Evolutionary conservation across 2,797 vertebrate genomes (phyloP), one percentile per base, ranked within the genome.

Genomic region (Chrysocyon brachyurus): DNA sequence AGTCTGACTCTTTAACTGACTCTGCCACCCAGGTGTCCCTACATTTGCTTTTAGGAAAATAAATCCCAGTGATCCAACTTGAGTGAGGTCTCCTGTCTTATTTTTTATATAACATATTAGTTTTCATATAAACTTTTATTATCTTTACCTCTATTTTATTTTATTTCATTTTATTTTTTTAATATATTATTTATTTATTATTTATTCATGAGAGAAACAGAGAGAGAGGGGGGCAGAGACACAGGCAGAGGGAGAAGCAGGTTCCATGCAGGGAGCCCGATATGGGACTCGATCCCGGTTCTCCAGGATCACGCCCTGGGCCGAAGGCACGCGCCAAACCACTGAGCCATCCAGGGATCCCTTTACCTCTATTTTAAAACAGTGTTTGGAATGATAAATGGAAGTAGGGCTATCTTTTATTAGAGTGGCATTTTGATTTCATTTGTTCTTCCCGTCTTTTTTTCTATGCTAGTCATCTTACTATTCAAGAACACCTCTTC

Each of bases 11-110:
- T 21, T 33, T 33, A 33, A 68, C 64, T 66, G n/a, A 68, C n/a
- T 68, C n/a, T 33, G 66, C n/a, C 66, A 21, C 66, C 66, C 66
- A 68, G 66, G n/a, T 68, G 17, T 9, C n/a, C n/a, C 66, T 21
- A 31, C 46, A 22, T 84, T 97, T 70, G 26, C 12, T 93, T 87
- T 87, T 52, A 84, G 49, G 22, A 78, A 95, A 88, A 72, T 93
- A 87, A 84, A 79, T 49, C 33, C 24, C 79, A 75, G 8, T 81
- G 56, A 84, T 83, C 12, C 54, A 87, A 57, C 52, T 59, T 46
- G 40, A 46, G 21, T 59, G 31, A 31, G 31, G 54, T 49, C 36
- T 84, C 33, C 28, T 93, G 28, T 72, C 83, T 91, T 85, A 63
- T 36, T 73, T 84, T 92, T 94, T 28, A 64, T 87, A 63, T 52